Evolutionary conservation across 1,140 invertebrate genomes (phyloP).

Genomic region (Cyphomyrmex costatus): DNA sequence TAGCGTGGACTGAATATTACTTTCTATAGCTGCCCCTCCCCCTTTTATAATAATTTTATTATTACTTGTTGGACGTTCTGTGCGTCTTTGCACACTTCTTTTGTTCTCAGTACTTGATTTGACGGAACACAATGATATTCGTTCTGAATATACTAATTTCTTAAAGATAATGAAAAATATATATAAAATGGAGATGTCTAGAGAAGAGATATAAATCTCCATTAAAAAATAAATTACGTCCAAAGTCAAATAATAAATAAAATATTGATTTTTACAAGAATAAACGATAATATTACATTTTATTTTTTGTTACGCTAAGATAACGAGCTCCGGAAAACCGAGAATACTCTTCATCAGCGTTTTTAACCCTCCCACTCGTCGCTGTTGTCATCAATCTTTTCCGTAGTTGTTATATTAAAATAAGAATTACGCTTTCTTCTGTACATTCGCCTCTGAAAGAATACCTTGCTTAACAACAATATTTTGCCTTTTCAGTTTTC

Average conservation of each 20-base stretch:
- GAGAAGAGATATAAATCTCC: neutral
- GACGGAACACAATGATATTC: neutral
- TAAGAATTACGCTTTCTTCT: constrained; percentile 40
- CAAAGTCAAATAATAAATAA: neutral
- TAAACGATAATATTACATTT: neutral
- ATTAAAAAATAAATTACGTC: neutral
- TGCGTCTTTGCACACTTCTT: constrained; percentile 45
- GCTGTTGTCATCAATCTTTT: constrained; percentile 13
- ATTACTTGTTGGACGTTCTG: constrained; percentile 51
- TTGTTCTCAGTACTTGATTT: constrained; percentile 2
- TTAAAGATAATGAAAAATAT: neutral
- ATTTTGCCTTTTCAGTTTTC: constrained; percentile 30
- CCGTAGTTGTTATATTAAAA: constrained; percentile 21
- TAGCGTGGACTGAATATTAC: constrained; percentile 73
- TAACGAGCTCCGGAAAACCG: neutral
- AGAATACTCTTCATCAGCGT: constrained; percentile 46
- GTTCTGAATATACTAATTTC: neutral
- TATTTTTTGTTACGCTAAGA: constrained; percentile 6
- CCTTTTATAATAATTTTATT: constrained; percentile 69
- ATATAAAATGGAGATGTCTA: neutral
- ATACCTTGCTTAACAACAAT: constrained; percentile 20
- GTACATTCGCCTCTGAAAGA: constrained; percentile 25
- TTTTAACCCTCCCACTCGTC: constrained; percentile 43
- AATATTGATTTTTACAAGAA: constrained; percentile 9
- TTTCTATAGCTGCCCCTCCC: constrained; percentile 54